Conservation (phyloP, 1,140 invertebrate species). For the Macrobrachium nipponense region DNA sequence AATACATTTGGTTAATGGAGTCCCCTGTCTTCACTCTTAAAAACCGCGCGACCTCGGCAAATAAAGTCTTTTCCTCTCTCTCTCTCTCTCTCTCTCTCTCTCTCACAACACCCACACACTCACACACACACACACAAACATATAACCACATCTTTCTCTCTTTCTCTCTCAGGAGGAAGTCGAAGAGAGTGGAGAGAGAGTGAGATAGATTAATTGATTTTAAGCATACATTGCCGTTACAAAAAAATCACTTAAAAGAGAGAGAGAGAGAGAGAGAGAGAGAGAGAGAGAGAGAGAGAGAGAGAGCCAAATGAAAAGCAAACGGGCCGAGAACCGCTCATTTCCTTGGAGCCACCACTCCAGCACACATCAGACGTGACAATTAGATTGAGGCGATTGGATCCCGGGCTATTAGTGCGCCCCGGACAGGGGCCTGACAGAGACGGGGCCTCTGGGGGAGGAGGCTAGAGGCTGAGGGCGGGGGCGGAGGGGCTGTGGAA, state of each 20-base stretch:
- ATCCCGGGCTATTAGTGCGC: conserved; percentile 28
- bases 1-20: conserved; percentile 55
- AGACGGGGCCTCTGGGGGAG: not conserved
- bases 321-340: conserved; percentile 21
- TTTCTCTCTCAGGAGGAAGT: not conserved
- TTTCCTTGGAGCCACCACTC: conserved; percentile 24
- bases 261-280: conserved; percentile 4
- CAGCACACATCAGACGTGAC: conserved; percentile 29
- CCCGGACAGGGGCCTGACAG: not conserved
- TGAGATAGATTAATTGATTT: not conserved
- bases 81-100: conserved; percentile 8
- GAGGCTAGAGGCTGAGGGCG: not conserved
- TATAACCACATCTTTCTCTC: not conserved
- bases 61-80: conserved; percentile 2
- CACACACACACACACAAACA: no score
- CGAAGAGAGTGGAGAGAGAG: conserved; percentile 2
- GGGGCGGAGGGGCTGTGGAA: not conserved
- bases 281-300: not conserved
- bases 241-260: not conserved
- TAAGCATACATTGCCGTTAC: no score
- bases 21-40: conserved; percentile 46
- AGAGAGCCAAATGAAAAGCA: conserved; percentile 32
- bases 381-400: conserved; percentile 34
- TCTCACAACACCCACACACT: not conserved
- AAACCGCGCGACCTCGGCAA: conserved; percentile 32